Base-by-base conservation (phyloP, 2,797 vertebrate species). In the Adelosebastes latens region DNA sequence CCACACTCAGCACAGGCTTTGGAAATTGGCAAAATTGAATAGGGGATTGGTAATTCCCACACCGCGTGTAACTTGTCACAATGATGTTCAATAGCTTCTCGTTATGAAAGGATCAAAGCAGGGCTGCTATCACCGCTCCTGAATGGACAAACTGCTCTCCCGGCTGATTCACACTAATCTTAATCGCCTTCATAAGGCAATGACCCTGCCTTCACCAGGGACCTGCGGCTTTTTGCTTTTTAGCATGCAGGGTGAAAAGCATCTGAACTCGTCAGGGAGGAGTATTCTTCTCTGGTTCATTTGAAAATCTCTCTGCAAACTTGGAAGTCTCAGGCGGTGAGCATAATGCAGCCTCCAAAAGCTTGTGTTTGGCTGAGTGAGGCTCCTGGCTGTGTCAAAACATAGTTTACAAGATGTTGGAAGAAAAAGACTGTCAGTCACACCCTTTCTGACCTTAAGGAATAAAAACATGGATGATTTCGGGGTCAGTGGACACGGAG, bases 91-190 rank as follows among this genome's bases (percentile, higher is more conserved):
- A 77, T 74, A 65, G 84, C 78, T 73, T 42, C 63, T 82, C 18
- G 34, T 80, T 79, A 72, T 84, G 81, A 91, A 88, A 82, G 85
- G 88, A 92, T 92, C 86, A 91, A 85, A 84, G 83, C 74, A 1
- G 16, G 42, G 7, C 55, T 39, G 74, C 77, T 72, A 72, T 82
- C 85, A 22, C n/a, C 10, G 70, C 86, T 71, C 68, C 68, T 88
- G 78, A 87, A 88, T 66, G 86, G 87, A 79, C 56, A 14, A 67
- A 70, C 27, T 14, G 81, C 82, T 88, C 78, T 78, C 84, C 31
- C 64, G 46, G 77, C 74, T 69, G 76, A 82, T 73, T 88, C 34
- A 2, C 39, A 31, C 75, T 80, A 79, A 89, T 85, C 88, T 80
- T 83, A 86, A 90, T 88, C 67, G 31, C 71, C 75, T 49, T 77